Conservation (phyloP, 1,140 invertebrate genomes). For the Ridgeia piscesae region DNA sequence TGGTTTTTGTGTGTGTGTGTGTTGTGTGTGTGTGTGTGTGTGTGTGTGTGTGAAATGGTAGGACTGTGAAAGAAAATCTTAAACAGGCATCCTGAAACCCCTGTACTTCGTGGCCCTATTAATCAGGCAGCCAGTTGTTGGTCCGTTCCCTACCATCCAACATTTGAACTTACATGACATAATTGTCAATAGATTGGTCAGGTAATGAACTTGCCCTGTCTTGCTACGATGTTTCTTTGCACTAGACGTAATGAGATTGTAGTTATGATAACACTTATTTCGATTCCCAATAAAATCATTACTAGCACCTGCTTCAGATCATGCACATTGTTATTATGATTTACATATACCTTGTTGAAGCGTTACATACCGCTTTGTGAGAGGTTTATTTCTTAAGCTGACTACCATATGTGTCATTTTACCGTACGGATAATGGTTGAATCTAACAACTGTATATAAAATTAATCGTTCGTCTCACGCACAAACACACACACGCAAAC, state of each 20-base stretch:
- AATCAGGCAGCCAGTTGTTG: too few species aligned
- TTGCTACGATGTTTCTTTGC: neutral
- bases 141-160: too few species aligned
- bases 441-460: neutral
- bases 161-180: too few species aligned
- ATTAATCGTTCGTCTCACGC: neutral
- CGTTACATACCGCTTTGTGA: neutral
- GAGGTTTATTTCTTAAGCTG: neutral
- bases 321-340: neutral
- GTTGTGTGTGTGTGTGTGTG: too few species aligned
- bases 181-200: too few species aligned
- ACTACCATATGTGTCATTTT: neutral
- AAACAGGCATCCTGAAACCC: too few species aligned
- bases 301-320: neutral
- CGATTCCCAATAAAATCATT: neutral
- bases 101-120: too few species aligned
- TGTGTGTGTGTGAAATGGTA: too few species aligned
- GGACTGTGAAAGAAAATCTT: too few species aligned
- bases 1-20: too few species aligned
- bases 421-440: neutral
- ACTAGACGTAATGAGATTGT: neutral
- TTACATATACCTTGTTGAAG: neutral
- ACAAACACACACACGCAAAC: too few species aligned
- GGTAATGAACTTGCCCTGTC: neutral
- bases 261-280: neutral